A percentile compares a stretch with the other conserved stretches of the same genome.
Evolutionary conservation across 2,113 vertebrate species (phyloP).

Genomic region (Fukomys damarensis): DNA sequence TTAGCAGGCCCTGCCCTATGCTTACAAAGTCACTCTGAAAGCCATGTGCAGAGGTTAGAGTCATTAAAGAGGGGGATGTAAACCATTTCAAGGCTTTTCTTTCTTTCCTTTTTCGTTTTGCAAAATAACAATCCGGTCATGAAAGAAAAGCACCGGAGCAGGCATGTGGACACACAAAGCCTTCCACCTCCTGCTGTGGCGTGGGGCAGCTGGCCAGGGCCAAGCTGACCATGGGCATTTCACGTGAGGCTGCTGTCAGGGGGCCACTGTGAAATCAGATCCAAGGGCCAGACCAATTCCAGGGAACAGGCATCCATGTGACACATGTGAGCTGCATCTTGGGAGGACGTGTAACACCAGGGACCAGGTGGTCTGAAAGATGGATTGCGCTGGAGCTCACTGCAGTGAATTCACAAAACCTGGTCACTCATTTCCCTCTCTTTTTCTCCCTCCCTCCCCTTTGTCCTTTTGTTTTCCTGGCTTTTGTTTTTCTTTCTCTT

Average conservation of each 20-base stretch:
- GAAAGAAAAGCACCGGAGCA: neutral
- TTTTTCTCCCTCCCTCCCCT: neutral
- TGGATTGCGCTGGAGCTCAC: neutral
- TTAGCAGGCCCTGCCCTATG: neutral
- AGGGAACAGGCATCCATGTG: neutral
- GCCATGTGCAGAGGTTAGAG: neutral
- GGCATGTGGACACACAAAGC: neutral
- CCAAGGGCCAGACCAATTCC: neutral
- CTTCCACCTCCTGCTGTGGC: neutral
- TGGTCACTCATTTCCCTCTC: neutral
- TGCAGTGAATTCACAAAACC: neutral
- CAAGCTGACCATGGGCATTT: neutral
- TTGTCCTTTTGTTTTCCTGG: accelerated
- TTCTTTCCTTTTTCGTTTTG: neutral
- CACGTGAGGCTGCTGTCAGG: neutral
- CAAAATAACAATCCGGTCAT: neutral
- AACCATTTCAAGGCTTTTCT: neutral
- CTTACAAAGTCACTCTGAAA: neutral
- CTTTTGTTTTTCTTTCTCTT: no score
- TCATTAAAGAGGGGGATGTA: neutral
- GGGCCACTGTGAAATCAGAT: neutral
- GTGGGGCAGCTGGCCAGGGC: neutral
- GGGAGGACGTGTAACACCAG: neutral
- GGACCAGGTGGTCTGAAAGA: neutral
- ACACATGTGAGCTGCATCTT: neutral